Percentiles rank a stretch among this genome's conserved stretches.
Conservation (phyloP, 2,888 invertebrate species). For the Acleris sparsana region DNA sequence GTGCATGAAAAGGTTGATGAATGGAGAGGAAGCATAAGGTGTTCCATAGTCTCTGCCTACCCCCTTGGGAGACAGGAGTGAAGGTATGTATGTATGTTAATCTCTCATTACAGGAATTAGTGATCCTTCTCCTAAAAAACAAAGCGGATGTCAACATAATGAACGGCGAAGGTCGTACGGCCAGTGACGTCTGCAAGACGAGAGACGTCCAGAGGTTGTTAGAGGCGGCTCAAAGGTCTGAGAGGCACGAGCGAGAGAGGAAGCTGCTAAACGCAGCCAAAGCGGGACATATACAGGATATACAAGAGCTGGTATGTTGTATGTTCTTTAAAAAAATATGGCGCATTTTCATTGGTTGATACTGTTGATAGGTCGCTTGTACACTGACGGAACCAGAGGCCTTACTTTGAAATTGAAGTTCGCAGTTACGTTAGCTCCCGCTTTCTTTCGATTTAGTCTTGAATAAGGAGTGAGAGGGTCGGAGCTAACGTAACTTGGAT, state of each 20-base stretch:
- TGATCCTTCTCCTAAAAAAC: slow-evolving; percentile 83
- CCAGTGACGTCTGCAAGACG: slow-evolving; percentile 83
- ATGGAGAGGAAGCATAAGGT: too few species aligned
- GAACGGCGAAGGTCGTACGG: slow-evolving; percentile 86
- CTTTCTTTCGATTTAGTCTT: too few species aligned
- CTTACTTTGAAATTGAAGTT: too few species aligned
- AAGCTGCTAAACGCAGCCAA: slow-evolving; percentile 84
- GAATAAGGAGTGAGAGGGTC: too few species aligned
- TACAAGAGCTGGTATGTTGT: slow-evolving; percentile 81
- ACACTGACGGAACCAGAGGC: too few species aligned
- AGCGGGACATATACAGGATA: slow-evolving; percentile 81
- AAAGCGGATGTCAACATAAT: slow-evolving; percentile 86
- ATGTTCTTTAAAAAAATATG: too few species aligned
- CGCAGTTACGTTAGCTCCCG: too few species aligned
- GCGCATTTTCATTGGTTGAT: not conserved
- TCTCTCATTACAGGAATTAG: slow-evolving; percentile 79
- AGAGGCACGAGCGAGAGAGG: slow-evolving; percentile 80
- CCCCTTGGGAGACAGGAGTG: too few species aligned
- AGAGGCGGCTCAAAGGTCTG: slow-evolving; percentile 84
- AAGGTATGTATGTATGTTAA: not conserved
- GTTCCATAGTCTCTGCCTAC: too few species aligned
- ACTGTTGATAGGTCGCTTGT: too few species aligned
- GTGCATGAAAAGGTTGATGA: too few species aligned
- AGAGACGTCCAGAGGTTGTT: slow-evolving; percentile 82
- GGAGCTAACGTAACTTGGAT: too few species aligned